A percentile compares a stretch with the other conserved stretches of the same genome.
phyloP scores from a whole-genome alignment of 2,113 vertebrate genomes.

The Delphinus delphis region DNA sequence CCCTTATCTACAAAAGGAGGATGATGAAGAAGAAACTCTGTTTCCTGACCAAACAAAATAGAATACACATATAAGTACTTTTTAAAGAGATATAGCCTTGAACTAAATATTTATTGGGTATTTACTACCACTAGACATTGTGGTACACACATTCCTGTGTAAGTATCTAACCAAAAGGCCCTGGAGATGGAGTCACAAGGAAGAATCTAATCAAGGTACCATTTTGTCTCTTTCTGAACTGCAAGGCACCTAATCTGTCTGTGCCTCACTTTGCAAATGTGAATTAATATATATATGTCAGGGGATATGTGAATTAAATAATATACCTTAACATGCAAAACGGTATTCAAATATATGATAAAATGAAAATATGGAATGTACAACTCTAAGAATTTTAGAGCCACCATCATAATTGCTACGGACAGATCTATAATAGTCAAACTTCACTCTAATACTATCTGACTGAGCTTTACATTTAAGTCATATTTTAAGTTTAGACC shows the following conservation, averaged over 20 bases:
- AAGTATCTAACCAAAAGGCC: neutral
- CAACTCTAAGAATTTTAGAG: neutral
- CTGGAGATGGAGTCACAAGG: neutral
- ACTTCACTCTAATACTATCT: neutral
- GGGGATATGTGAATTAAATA: neutral
- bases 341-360: too few species aligned
- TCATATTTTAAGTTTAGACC: conserved; percentile 52
- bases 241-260: neutral
- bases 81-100: neutral
- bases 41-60: neutral
- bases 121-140: neutral
- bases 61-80: neutral
- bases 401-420: neutral
- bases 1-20: neutral
- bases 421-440: neutral
- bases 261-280: neutral
- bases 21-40: neutral
- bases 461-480: conserved; percentile 50
- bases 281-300: neutral
- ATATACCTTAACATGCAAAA: neutral
- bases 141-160: neutral
- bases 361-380: neutral
- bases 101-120: neutral
- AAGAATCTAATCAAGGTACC: neutral
- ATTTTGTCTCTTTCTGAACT: neutral